phyloP scores from a whole-genome alignment of 1,140 invertebrate genomes.

The Panagrolaimus sp. region DNA sequence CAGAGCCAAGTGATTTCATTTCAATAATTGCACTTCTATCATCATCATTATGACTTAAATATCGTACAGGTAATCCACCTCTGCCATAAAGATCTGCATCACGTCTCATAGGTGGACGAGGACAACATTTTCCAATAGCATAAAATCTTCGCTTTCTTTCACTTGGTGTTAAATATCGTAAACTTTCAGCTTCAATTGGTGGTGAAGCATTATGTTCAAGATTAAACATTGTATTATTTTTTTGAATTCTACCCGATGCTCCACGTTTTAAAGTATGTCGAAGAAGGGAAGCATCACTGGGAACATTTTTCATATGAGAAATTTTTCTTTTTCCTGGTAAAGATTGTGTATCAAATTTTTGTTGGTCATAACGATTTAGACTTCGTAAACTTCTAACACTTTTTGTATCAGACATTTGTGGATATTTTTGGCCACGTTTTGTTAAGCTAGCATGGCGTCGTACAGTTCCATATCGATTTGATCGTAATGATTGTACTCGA shows the following conservation, averaged over 20 bases:
- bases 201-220: constrained; percentile 1
- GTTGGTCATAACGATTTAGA: constrained; percentile 24
- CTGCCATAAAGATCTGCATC: constrained; percentile 27
- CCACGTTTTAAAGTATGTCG: constrained; percentile 2
- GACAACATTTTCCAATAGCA: constrained; percentile 37
- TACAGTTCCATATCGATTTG: constrained; percentile 43
- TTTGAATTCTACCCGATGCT: constrained; percentile 1
- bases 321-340: constrained; percentile 50
- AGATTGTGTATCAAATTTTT: constrained; percentile 49
- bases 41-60: constrained; percentile 31
- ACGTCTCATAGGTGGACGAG: constrained; percentile 28
- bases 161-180: constrained; percentile 4
- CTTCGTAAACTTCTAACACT: constrained; percentile 46
- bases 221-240: not conserved
- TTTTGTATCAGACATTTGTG: constrained; percentile 48
- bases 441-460: constrained; percentile 44
- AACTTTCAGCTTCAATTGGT: not conserved
- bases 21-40: constrained; percentile 32
- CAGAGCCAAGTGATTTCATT: constrained; percentile 16
- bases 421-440: constrained; percentile 10
- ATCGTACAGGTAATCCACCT: constrained; percentile 38
- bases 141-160: constrained; percentile 21
- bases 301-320: constrained; percentile 36
- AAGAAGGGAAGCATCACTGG: constrained; percentile 7
- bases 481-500: constrained; percentile 50